Evolutionary conservation across 37 sponge, comb jelly and placozoan genomes (phyloP), one percentile per base, ranked within the genome.

Genomic region (Haliclona indistincta): DNA sequence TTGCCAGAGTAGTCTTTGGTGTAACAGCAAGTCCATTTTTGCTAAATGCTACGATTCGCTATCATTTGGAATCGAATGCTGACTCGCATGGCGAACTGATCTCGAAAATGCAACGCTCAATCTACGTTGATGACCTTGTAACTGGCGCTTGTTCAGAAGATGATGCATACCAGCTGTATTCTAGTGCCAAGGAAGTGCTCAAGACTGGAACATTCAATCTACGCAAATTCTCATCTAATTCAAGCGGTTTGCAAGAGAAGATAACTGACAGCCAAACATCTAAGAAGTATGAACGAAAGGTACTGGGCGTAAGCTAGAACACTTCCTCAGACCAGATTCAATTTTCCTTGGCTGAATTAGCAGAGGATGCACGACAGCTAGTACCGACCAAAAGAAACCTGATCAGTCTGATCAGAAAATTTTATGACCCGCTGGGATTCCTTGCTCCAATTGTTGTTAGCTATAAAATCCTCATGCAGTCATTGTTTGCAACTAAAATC

Each of bases 371-470:
- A 8, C 2, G 38, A 35, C 7, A 35, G 38, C 7, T 65, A 26
- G 78, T 66, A 28, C 78, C 78, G n/a, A 65, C 78, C 55, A 77
- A 77, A 28, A 65, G 78, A 35, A 77, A 65, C 26, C 42, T 77
- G 3, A 34, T 64, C 8, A 49, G 2, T n/a, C n/a, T n/a, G n/a
- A n/a, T n/a, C 58, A 30, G 25, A 30, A 25, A 56, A 25, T 30
- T 62, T 5, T 76, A 76, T 76, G 77, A 76, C 53, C 77, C 77
- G 5, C 11, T 76, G 66, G 77, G 77, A 76, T 47, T 74, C 33
- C 34, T 76, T 11, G 51, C 77, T 19, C 77, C 77, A 76, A 45
- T 76, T n/a, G 38, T 64, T 30, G 37, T 76, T 17, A 41, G 65
- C 10, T 76, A 49, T 55, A 76, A 76, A 52, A 32, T 63, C 10